Evolutionary conservation across 2,113 vertebrate genomes (phyloP).

Genomic region (Gallinago undulata): DNA sequence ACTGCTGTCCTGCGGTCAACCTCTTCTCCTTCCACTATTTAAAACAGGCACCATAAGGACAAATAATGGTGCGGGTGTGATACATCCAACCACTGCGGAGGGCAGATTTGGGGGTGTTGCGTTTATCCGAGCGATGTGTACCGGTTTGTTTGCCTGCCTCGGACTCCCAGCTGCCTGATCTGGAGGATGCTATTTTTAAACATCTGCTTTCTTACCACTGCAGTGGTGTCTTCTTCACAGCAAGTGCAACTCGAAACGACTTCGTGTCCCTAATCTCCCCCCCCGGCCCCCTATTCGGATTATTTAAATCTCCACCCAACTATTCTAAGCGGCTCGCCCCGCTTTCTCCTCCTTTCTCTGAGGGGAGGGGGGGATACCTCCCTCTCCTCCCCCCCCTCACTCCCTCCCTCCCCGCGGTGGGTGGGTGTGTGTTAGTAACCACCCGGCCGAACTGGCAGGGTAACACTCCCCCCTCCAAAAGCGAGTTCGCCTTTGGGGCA

Average conservation of each 20-base stretch:
- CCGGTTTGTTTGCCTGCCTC: neutral
- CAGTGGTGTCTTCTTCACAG: neutral
- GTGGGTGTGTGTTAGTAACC: neutral
- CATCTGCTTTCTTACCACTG: neutral
- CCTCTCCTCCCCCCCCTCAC: neutral
- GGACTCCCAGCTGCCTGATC: neutral
- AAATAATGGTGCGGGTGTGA: slow-evolving; percentile 52
- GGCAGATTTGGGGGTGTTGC: slow-evolving; percentile 37
- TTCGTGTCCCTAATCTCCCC: neutral
- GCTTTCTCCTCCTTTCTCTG: neutral
- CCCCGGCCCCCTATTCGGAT: neutral
- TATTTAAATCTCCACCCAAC: neutral
- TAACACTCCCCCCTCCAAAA: neutral
- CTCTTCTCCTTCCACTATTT: slow-evolving; percentile 53
- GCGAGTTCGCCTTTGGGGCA: neutral
- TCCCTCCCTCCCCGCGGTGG: neutral
- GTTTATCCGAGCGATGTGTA: neutral
- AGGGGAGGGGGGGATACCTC: neutral
- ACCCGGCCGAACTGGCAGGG: neutral
- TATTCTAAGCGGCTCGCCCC: neutral
- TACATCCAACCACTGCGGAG: slow-evolving; percentile 30
- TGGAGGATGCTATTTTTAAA: neutral
- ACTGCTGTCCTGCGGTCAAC: slow-evolving; percentile 54
- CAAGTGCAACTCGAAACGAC: slow-evolving; percentile 37
- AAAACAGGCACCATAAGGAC: slow-evolving; percentile 51